These are phyloP conservation scores for Acipenser transmontanus DNA, from an alignment of 2,797 vertebrate genomes.

Conservation along the genomic window DNA sequence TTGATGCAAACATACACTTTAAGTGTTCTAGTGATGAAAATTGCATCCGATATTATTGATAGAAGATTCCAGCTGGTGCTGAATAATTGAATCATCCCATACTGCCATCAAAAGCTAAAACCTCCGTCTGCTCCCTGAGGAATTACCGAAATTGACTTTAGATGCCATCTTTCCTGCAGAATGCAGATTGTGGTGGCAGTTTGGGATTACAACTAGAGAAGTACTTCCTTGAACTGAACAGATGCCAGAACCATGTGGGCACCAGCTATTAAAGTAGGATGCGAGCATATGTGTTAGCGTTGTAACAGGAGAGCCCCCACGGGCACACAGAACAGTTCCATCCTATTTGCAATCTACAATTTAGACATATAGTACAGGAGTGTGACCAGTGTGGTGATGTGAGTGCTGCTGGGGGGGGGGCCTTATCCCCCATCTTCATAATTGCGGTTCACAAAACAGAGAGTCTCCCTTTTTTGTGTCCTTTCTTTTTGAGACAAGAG, in stretches of 20 bases:
- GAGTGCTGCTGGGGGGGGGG: too few relatives aligned
- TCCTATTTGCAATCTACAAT: too few relatives aligned
- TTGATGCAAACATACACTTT: too few relatives aligned
- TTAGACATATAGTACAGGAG: too few relatives aligned
- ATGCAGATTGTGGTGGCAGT: background rate
- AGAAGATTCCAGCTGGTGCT: constrained; percentile 2
- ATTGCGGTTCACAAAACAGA: too few relatives aligned
- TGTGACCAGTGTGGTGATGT: too few relatives aligned
- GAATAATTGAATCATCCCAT: constrained; percentile 1
- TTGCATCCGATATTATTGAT: background rate
- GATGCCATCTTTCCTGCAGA: background rate
- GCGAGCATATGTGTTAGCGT: too few relatives aligned
- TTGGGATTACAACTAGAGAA: background rate
- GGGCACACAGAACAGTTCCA: too few relatives aligned
- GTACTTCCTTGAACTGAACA: background rate
- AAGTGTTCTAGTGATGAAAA: background rate
- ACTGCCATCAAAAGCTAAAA: background rate
- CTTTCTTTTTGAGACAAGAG: too few relatives aligned
- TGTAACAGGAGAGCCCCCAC: too few relatives aligned
- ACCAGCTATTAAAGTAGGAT: background rate
- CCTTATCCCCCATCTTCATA: too few relatives aligned
- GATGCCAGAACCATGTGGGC: background rate
- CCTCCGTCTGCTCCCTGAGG: background rate
- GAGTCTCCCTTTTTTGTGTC: too few relatives aligned
- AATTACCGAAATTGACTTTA: background rate